Percentiles rank a stretch among this genome's conserved stretches.
phyloP scores from a whole-genome alignment of 2,113 vertebrate species.

The Psittacula cyanocephala region DNA sequence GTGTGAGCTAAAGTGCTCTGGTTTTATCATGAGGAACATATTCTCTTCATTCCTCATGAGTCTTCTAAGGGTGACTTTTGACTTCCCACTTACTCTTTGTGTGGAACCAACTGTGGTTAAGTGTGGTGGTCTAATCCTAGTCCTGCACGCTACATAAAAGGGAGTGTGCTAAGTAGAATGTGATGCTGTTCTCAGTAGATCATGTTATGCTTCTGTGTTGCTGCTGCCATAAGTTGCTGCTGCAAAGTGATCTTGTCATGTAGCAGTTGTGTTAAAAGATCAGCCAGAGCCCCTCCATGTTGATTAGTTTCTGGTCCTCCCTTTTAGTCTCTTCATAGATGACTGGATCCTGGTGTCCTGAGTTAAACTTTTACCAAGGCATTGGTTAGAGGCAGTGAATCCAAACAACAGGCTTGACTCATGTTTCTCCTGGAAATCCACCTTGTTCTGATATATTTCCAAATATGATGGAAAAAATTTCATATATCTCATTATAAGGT shows the following conservation, averaged over 20 bases:
- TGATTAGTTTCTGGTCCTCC: background rate
- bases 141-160: background rate
- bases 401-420: background rate
- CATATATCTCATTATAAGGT: background rate
- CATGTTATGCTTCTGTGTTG: background rate
- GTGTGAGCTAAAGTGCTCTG: background rate
- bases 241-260: background rate
- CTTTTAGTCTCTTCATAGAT: background rate
- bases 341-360: background rate
- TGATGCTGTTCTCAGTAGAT: background rate
- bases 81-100: background rate
- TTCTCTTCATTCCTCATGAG: background rate
- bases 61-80: background rate
- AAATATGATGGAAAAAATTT: background rate
- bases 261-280: background rate
- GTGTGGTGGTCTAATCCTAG: background rate
- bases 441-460: background rate
- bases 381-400: background rate
- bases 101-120: background rate
- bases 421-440: background rate
- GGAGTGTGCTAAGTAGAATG: background rate
- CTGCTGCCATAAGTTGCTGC: background rate
- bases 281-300: background rate
- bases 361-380: background rate
- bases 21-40: conserved; percentile 8